Evolutionary conservation across 1,140 invertebrate species (phyloP), one percentile per base, ranked within the genome.

Genomic region (Solen grandis): DNA sequence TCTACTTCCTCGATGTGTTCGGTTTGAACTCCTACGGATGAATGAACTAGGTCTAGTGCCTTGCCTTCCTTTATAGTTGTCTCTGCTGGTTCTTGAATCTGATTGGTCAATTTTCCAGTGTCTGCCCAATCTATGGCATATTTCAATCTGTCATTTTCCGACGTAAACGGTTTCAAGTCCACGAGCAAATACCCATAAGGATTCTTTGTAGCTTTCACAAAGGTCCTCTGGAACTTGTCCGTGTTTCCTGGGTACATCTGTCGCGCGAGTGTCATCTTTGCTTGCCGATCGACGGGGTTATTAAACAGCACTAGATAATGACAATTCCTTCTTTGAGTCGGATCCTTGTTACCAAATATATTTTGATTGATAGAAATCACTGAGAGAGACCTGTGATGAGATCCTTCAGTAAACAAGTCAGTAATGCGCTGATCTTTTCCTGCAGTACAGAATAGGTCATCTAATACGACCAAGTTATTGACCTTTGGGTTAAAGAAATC

Each of bases 221-320:
- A 78, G 14, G 3, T 22, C 27, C 59, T 63, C 60, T 31, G 5
- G 60, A 63, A 63, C 31, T 33, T 63, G 33, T 63, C 60, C 10
- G 10, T 63, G 31, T 63, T 29, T 29, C 60, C 60, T 10, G 60
- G 60, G 27, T 78, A 69, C 63, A 78, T 78, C 29, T 78, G 76
- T 38, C 76, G 50, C 41, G 63, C 63, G 19, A 69, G 31, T 36
- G 55, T 57, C 31, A 68, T 55, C 14, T 60, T 36, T 4, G n/a
- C 19, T 31, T 66, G 59, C 33, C 14, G 52, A 33, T 75, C 70
- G 0, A 75, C 33, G 1, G 70, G 79, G n/a, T 81, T 74, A 33
- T 81, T 74, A 35, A 81, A 82, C 19, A 70, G 27, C 5, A 69
- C 54, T 5, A 82, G n/a, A 36, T 76, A 76, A 62, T 82, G 80